Percentiles rank a stretch among this genome's conserved stretches.
Evolutionary conservation across 2,888 invertebrate species (phyloP).

Genomic region (Nephrotoma guestfalica): DNA sequence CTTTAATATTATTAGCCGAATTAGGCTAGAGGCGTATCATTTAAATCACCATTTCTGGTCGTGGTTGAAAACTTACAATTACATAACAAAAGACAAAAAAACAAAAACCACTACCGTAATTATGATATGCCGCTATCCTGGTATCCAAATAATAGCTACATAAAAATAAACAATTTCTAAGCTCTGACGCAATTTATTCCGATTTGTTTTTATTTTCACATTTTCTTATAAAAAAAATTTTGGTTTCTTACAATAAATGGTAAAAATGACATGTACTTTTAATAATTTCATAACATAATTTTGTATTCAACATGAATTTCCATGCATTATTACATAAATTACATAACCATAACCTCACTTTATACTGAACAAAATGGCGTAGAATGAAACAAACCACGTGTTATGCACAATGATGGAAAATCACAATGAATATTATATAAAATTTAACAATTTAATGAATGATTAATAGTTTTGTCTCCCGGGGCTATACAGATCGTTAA

Average conservation of each 20-base stretch:
- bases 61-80: no score
- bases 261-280: not conserved
- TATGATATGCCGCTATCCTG: not conserved
- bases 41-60: no score
- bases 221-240: conserved; percentile 3
- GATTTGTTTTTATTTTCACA: not conserved
- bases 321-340: not conserved
- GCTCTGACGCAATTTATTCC: not conserved
- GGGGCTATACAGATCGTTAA: not conserved
- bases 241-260: not conserved
- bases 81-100: not conserved
- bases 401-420: not conserved
- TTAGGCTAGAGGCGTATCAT: not conserved
- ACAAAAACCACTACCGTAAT: not conserved
- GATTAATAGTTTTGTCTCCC: not conserved
- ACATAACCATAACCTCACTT: not conserved
- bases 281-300: not conserved
- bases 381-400: not conserved
- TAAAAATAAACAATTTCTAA: not conserved
- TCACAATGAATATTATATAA: not conserved
- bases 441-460: not conserved
- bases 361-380: not conserved
- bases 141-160: not conserved
- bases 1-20: not conserved
- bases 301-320: not conserved